Evolutionary conservation across 2,888 invertebrate genomes (phyloP).

Genomic region (Nebria salina): DNA sequence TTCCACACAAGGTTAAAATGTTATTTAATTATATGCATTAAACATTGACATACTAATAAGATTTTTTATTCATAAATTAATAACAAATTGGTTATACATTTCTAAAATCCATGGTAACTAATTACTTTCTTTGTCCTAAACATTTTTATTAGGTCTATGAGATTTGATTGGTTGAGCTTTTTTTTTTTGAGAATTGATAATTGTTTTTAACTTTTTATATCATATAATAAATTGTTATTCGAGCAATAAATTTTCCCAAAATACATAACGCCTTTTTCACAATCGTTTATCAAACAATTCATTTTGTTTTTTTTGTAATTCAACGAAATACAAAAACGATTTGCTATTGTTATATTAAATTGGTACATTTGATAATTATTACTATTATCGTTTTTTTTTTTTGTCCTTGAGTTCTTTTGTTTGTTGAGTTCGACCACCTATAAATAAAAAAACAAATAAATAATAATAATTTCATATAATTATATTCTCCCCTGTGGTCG

Average conservation of each 20-base stretch:
- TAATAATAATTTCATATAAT: not conserved
- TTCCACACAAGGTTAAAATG: not conserved
- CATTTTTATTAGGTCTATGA: too few species aligned
- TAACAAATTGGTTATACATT: too few species aligned
- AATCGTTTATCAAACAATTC: not conserved
- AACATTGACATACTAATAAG: not conserved
- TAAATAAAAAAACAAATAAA: not conserved
- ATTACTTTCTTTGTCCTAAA: too few species aligned
- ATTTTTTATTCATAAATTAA: not conserved
- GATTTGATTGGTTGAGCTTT: too few species aligned
- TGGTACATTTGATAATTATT: conserved; percentile 10
- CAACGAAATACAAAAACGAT: not conserved
- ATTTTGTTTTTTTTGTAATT: not conserved
- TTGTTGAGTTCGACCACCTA: conserved; percentile 10
- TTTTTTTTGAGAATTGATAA: too few species aligned
- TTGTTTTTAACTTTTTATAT: too few species aligned
- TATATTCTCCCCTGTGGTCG: not conserved
- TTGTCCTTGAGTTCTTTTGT: conserved; percentile 16
- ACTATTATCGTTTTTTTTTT: not conserved
- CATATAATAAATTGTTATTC: not conserved
- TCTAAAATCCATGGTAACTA: too few species aligned
- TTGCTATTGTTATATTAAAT: conserved; percentile 15
- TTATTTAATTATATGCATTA: not conserved
- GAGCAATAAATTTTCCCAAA: not conserved
- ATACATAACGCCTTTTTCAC: not conserved